Percentiles rank a stretch among this genome's conserved stretches.
phyloP scores from a whole-genome alignment of 2,888 invertebrate genomes.

The Aphidoletes aphidimyza region DNA sequence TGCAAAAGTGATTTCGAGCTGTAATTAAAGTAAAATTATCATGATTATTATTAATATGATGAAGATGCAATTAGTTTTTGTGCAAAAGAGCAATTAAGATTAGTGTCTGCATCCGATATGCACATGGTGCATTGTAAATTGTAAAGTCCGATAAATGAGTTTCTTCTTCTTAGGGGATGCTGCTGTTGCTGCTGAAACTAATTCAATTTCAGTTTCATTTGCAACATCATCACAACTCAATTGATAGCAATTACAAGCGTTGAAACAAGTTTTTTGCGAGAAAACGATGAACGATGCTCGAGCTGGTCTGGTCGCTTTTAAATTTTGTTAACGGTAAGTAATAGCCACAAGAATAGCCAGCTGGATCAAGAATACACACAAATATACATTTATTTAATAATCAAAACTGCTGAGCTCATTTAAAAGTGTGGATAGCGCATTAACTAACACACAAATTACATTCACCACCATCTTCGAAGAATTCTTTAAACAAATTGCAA shows the following conservation, averaged over 20 bases:
- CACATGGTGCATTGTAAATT: slow-evolving; percentile 2
- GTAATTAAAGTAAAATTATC: slow-evolving; percentile 23
- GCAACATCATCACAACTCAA: slow-evolving; percentile 15
- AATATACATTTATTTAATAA: not conserved
- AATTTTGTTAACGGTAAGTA: too few species aligned
- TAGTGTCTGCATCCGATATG: not conserved
- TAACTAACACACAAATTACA: slow-evolving; percentile 9
- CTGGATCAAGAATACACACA: not conserved
- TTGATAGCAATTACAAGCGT: not conserved
- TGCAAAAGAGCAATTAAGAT: slow-evolving; percentile 10
- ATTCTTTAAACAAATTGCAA: not conserved
- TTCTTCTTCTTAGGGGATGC: too few species aligned
- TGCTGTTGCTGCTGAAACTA: not conserved
- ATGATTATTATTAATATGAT: slow-evolving; percentile 26
- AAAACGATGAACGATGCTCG: too few species aligned
- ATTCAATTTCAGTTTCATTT: slow-evolving; percentile 40
- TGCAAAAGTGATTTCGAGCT: not conserved
- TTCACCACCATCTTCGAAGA: not conserved
- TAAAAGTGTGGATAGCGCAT: not conserved
- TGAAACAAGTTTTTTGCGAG: too few species aligned
- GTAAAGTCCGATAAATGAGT: not conserved
- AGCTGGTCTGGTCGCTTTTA: too few species aligned
- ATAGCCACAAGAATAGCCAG: too few species aligned
- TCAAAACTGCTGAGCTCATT: not conserved
- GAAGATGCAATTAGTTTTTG: slow-evolving; percentile 21